Evolutionary conservation across 1,140 invertebrate genomes (phyloP).

Genomic region (Dendrolimus kikuchii): DNA sequence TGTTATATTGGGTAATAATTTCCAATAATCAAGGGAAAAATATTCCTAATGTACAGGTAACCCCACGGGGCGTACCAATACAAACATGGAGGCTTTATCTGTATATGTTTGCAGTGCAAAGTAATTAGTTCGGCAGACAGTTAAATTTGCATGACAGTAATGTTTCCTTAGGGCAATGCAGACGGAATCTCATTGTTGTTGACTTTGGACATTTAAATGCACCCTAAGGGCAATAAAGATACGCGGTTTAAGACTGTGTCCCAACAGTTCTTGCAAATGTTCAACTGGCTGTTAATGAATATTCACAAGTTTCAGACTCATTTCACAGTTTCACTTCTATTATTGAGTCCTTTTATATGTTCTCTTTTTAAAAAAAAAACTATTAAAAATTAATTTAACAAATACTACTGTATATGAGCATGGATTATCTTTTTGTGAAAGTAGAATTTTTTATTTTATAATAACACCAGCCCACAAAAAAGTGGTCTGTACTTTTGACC

Average conservation of each 20-base stretch:
- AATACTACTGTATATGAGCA: too few species aligned
- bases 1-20: too few species aligned
- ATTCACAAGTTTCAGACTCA: constrained; percentile 21
- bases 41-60: too few species aligned
- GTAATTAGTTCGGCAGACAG: constrained; percentile 46
- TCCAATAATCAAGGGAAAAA: too few species aligned
- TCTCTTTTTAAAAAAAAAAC: too few species aligned
- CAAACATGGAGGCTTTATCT: constrained; percentile 48
- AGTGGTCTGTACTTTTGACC: too few species aligned
- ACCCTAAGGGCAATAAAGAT: constrained; percentile 41
- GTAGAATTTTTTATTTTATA: too few species aligned
- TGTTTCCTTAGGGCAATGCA: constrained; percentile 24
- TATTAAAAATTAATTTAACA: too few species aligned
- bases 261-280: constrained; percentile 18
- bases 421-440: too few species aligned
- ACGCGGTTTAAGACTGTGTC: constrained; percentile 13
- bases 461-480: too few species aligned
- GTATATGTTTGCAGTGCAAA: constrained; percentile 24
- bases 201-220: constrained; percentile 43
- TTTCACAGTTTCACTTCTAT: not conserved
- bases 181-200: constrained; percentile 15
- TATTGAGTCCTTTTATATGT: too few species aligned
- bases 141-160: constrained; percentile 52
- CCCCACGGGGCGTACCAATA: constrained; percentile 1
- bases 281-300: constrained; percentile 23